Percentiles rank a stretch among this genome's conserved stretches.
Evolutionary conservation across 2,797 vertebrate species (phyloP).

Genomic region (Paratrypauchen microcephalus): DNA sequence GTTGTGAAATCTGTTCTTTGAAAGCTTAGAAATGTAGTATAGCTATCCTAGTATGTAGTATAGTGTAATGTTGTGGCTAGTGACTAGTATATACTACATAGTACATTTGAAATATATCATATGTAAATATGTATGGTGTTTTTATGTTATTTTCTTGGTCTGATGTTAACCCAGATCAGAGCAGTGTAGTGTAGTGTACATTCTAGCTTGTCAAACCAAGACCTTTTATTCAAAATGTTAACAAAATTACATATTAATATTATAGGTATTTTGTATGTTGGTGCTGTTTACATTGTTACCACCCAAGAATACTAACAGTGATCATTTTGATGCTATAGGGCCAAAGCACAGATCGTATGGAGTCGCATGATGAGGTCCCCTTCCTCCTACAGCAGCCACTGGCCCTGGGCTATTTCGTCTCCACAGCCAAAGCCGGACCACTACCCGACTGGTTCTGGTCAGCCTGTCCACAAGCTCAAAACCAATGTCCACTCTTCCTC

Average conservation of each 20-base stretch:
- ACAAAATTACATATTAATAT: no score
- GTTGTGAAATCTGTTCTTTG: neutral
- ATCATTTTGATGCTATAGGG: conserved; percentile 73
- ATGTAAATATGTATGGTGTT: no score
- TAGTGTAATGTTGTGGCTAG: neutral
- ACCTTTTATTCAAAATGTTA: no score
- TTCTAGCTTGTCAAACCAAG: no score
- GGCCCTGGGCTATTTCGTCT: conserved; percentile 98
- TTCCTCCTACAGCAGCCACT: conserved; percentile 98
- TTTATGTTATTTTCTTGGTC: no score
- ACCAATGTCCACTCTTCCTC: conserved; percentile 99
- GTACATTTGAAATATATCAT: neutral
- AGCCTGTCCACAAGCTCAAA: conserved; percentile 98
- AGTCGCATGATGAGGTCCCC: conserved; percentile 97
- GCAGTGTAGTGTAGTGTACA: no score
- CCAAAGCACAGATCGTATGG: conserved; percentile 93
- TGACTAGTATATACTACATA: neutral
- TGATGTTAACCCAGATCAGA: no score
- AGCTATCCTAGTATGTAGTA: no score
- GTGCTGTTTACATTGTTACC: neutral
- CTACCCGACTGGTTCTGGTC: conserved; percentile 99
- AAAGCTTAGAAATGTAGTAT: neutral
- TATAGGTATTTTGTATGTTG: neutral
- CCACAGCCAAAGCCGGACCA: conserved; percentile 96
- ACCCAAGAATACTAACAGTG: neutral